These are phyloP conservation scores for Callionymus lyra DNA, from an alignment of 2,113 vertebrate species.

Conservation along the genomic window DNA sequence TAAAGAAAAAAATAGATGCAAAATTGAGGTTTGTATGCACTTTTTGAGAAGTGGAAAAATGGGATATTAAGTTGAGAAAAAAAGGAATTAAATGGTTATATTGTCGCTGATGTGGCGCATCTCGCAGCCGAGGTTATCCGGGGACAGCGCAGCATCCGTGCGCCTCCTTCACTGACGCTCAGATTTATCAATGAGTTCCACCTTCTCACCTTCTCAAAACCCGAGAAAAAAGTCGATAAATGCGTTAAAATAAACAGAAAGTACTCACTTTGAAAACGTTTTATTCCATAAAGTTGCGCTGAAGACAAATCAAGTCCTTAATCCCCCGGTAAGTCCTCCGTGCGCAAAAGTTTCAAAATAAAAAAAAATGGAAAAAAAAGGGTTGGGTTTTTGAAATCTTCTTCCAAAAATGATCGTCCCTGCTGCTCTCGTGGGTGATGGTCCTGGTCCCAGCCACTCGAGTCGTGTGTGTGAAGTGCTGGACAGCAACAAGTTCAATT, in stretches of 20 bases:
- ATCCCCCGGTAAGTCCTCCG: constrained; percentile 42
- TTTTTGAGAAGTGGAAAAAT: too few relatives aligned
- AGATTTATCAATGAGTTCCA: background rate
- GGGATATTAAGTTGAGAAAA: too few relatives aligned
- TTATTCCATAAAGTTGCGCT: constrained; percentile 52
- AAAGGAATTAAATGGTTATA: background rate
- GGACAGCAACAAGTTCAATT: constrained; percentile 79
- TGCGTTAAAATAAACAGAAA: background rate
- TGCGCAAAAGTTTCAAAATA: constrained; percentile 40
- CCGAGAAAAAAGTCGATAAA: too few relatives aligned
- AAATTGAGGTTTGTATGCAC: too few relatives aligned
- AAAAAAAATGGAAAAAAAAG: constrained; percentile 15
- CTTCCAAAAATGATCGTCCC: constrained; percentile 4
- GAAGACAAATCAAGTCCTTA: constrained; percentile 24
- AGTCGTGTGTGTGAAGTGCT: constrained; percentile 56
- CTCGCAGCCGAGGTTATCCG: constrained; percentile 23
- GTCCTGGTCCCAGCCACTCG: constrained; percentile 54
- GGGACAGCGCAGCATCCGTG: constrained; percentile 38
- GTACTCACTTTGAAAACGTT: constrained; percentile 49
- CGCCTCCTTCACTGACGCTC: background rate
- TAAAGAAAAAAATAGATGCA: too few relatives aligned
- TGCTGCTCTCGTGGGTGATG: too few relatives aligned
- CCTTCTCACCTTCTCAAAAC: background rate
- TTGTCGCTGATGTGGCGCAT: background rate
- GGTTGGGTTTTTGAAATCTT: too few relatives aligned